Base-by-base conservation (phyloP, 2,888 invertebrate genomes). In the Euspilapteryx auroguttella region DNA sequence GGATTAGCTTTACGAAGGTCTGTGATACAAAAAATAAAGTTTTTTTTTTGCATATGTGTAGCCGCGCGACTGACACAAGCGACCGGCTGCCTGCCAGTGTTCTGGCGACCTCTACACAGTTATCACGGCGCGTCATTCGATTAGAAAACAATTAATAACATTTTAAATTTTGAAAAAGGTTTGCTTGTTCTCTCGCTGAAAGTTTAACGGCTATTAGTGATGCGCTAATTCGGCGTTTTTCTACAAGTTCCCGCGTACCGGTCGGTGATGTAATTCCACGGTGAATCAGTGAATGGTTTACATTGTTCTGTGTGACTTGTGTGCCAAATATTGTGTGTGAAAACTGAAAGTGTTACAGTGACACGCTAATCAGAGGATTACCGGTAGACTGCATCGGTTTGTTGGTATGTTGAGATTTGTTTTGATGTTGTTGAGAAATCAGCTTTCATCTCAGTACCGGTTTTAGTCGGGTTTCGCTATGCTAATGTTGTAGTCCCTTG, bases 1-100 rank as follows among this genome's bases (percentile, higher is more conserved):
- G 35, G 37, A 34, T 42, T 33, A 37, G 39, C 45, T 45, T 45
- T 61, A n/a, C n/a, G n/a, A n/a, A n/a, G n/a, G n/a, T n/a, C n/a
- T n/a, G n/a, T n/a, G n/a, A n/a, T n/a, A n/a, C n/a, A n/a, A n/a
- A n/a, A n/a, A n/a, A n/a, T n/a, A n/a, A n/a, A n/a, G n/a, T n/a
- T n/a, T n/a, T 57, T 66, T 61, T 31, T 66, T 68, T 69, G 71
- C 69, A 64, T 65, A 55, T 47, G 45, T 49, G 66, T 63, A 51
- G 43, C 57, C 53, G 57, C 57, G 47, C 56, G 49, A 55, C 55
- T 58, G 63, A 57, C 58, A 65, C 47, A 54, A 45, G 53, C 50
- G 42, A 46, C 53, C 48, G 44, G 39, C n/a, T n/a, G n/a, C n/a
- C n/a, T n/a, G n/a, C n/a, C 69, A 71, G 71, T 71, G 63, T 62